Base-by-base conservation (phyloP, 2,888 invertebrate genomes). In the Nemotelus pantherinus region DNA sequence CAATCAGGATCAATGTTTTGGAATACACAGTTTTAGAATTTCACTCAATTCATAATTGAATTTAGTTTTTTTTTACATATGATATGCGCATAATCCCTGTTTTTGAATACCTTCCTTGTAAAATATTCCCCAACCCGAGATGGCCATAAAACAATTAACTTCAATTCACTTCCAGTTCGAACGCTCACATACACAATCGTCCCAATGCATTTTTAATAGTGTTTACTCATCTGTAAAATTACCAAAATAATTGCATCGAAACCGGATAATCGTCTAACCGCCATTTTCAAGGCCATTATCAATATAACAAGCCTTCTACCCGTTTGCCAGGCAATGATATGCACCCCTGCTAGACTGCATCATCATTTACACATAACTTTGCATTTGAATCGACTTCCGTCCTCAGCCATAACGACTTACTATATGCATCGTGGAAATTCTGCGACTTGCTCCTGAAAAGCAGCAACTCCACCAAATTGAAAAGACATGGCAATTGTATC, bases 221-320 rank as follows among this genome's bases (percentile, higher is more conserved):
- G 65, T n/a, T 68, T 39, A 25, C 50, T 53, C 10, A 71, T 10
- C 71, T 43, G 57, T 71, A 43, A 71, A 71, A 71, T 71, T 65
- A 65, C 65, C 65, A 65, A 65, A 65, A 65, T 65, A 47, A 65
- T 65, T 71, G 55, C 55, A 71, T 43, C 57, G 43, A 55, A 71
- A 55, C 71, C 71, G 55, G 71, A 71, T 71, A n/a, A 43, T 57
- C 43, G 55, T 57, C 44, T 43, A 71, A 71, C 71, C 71, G 71
- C 71, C 57, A 71, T 55, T 71, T 71, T 71, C 71, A 71, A 71
- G 71, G 71, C 71, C 71, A 71, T 71, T 71, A 71, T 57, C 71
- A 71, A 55, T 43, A 41, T 43, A 71, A 55, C 71, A 71, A 57
- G n/a, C 43, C 25, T 41, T 44, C 72, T 47, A 45, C 39, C 60